These are phyloP conservation scores for Druon quercuslanigerum DNA, from an alignment of 1,140 invertebrate species.

Conservation along the genomic window DNA sequence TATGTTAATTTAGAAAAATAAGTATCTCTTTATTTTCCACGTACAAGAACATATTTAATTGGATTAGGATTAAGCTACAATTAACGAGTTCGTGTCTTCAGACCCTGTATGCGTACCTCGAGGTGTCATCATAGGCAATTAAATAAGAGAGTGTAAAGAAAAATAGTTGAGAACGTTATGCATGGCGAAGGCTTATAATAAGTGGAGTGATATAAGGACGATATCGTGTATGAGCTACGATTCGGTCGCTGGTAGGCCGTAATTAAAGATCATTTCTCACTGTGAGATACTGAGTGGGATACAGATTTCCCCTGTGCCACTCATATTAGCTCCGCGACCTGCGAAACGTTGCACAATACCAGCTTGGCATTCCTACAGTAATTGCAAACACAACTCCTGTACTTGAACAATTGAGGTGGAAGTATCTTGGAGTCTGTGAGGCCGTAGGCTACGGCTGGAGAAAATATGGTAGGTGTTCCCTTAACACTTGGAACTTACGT, in stretches of 20 bases:
- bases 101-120: no score
- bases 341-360: conserved; percentile 15
- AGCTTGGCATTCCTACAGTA: conserved; percentile 18
- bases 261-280: conserved; percentile 14
- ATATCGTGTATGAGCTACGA: no score
- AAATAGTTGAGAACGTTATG: no score
- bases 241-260: neutral
- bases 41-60: no score
- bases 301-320: conserved; percentile 22
- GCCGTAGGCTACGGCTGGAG: neutral
- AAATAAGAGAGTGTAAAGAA: no score
- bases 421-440: conserved; percentile 12
- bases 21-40: no score
- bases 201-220: no score
- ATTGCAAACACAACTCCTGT: conserved; percentile 29
- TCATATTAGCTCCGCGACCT: conserved; percentile 21
- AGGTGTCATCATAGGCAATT: no score
- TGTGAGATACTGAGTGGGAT: neutral
- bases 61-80: no score
- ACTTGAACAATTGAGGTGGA: conserved; percentile 19
- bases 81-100: no score
- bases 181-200: no score
- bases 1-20: no score
- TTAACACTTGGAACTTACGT: conserved; percentile 5
- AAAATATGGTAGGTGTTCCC: neutral